These are phyloP conservation scores for Sandelia bainsii DNA, from an alignment of 2,797 vertebrate species.

Conservation along the genomic window DNA sequence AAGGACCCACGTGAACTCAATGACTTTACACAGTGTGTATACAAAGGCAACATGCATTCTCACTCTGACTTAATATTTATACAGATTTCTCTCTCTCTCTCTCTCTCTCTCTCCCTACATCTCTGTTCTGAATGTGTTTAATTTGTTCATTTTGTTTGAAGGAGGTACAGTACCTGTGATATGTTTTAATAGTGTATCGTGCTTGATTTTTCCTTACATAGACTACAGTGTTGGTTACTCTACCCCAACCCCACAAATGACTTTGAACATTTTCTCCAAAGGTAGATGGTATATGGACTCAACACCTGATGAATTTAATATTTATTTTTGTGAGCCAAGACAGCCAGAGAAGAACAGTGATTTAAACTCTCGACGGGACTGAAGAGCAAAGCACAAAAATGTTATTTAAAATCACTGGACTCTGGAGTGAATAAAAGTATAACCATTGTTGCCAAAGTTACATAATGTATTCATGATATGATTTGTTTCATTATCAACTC, in stretches of 20 bases:
- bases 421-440: conserved; percentile 16
- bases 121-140: conserved; percentile 66
- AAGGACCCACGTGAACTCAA: conserved; percentile 73
- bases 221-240: conserved; percentile 27
- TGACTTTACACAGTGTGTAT: conserved; percentile 73
- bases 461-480: conserved; percentile 27
- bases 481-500: conserved; percentile 27
- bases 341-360: background rate
- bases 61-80: conserved; percentile 68
- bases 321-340: conserved; percentile 11
- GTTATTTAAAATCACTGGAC: conserved; percentile 6
- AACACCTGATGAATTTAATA: conserved; percentile 26
- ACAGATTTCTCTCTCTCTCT: conserved; percentile 28
- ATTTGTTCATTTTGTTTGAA: conserved; percentile 74
- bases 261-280: conserved; percentile 26
- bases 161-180: conserved; percentile 48
- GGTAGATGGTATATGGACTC: conserved; percentile 2
- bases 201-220: conserved; percentile 51
- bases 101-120: conserved; percentile 36
- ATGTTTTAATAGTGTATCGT: conserved; percentile 64
- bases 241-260: conserved; percentile 16
- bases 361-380: background rate
- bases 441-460: conserved; percentile 23
- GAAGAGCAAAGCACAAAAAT: no score
- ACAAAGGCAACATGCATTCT: conserved; percentile 70